Evolutionary conservation across 2,113 vertebrate species (phyloP).

Genomic region (Dicrurus megarhynchus): DNA sequence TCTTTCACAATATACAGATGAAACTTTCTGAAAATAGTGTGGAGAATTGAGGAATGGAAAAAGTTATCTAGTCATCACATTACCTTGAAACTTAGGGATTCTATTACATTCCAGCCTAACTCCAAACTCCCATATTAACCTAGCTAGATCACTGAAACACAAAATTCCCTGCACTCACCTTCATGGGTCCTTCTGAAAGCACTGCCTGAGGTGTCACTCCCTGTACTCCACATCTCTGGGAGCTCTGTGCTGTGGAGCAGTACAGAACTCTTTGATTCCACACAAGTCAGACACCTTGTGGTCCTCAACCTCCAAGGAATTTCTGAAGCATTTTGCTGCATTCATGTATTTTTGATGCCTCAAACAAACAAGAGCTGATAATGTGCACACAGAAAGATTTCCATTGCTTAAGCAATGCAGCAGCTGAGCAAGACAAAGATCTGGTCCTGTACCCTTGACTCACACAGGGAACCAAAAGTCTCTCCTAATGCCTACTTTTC

Average conservation of each 20-base stretch:
- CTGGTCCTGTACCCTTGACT: not conserved
- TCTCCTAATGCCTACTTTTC: not conserved
- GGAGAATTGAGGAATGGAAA: not conserved
- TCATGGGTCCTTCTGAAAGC: not conserved
- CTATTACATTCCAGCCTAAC: not conserved
- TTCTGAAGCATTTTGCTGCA: not conserved
- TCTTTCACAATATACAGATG: not conserved
- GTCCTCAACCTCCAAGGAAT: not conserved
- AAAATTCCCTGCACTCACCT: not conserved
- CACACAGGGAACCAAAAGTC: not conserved
- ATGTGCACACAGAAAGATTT: not conserved
- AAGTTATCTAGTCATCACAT: not conserved
- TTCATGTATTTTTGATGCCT: not conserved
- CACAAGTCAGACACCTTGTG: not conserved
- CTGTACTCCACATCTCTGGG: not conserved
- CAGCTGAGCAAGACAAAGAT: not conserved
- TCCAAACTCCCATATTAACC: not conserved
- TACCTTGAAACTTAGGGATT: not conserved
- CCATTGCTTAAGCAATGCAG: not conserved
- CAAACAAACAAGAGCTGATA: not conserved
- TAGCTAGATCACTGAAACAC: not conserved
- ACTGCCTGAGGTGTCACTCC: not conserved
- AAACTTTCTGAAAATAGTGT: not conserved
- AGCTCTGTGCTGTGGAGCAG: not conserved
- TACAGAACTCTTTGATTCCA: not conserved